A percentile compares a stretch with the other conserved stretches of the same genome.
These are phyloP conservation scores for Thalassophryne amazonica DNA, from an alignment of 2,797 vertebrate genomes.

Conservation along the genomic window DNA sequence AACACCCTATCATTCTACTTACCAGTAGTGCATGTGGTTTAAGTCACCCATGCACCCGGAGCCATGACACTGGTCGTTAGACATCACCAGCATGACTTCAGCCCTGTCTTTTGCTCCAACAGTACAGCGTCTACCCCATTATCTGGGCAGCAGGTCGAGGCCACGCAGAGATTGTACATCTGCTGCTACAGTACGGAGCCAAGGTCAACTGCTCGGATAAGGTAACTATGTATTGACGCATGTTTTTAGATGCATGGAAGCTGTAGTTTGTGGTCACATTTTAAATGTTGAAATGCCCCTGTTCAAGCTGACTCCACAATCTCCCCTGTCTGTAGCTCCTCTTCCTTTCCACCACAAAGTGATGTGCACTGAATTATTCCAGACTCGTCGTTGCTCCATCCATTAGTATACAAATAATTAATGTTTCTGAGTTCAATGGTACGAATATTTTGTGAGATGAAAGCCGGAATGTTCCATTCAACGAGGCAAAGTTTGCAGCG, in stretches of 20 bases:
- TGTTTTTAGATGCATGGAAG: constrained; percentile 19
- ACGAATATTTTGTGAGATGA: no score
- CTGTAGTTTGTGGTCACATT: background rate
- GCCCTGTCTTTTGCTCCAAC: constrained; percentile 63
- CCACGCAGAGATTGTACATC: constrained; percentile 90
- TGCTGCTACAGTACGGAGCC: constrained; percentile 89
- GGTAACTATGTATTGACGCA: constrained; percentile 73
- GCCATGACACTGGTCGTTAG: constrained; percentile 33
- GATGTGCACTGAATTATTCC: no score
- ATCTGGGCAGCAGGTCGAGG: constrained; percentile 98
- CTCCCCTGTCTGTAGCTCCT: background rate
- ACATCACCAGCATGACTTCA: constrained; percentile 37
- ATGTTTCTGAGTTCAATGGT: no score
- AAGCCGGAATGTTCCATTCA: no score
- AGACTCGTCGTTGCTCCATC: no score
- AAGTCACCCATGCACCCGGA: constrained; percentile 6
- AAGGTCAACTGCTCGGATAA: constrained; percentile 99
- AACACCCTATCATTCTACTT: constrained; percentile 12
- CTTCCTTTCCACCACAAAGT: no score
- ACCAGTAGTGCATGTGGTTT: background rate
- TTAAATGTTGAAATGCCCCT: background rate
- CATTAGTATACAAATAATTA: no score
- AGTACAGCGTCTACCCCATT: constrained; percentile 97
- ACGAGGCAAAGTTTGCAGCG: no score
- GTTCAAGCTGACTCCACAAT: background rate